Base-by-base conservation (phyloP, 2,888 invertebrate species). In the Dioctria rufipes region DNA sequence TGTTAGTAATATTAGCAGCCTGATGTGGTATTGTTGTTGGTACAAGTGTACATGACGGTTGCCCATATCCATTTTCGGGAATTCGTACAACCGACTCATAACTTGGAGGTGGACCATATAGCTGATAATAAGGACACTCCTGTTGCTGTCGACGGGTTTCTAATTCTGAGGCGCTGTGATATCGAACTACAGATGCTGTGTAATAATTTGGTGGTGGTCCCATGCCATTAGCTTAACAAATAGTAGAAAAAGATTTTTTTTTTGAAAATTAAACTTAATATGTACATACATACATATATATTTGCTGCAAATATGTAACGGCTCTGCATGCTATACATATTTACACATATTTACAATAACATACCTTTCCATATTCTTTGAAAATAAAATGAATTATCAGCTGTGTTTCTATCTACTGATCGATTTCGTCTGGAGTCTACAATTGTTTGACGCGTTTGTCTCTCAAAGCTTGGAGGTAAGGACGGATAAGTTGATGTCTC, bases 21-120 rank as follows among this genome's bases (percentile, higher is more conserved):
- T 25, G 25, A 25, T 25, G 25, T 25, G 25, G 25, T 25, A 25
- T 25, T 25, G 25, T 25, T 25, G 40, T 51, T 51, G 80, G 61
- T 8, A 82, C 40, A 8, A 84, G 65, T 4, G 80, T 66, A 49
- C 83, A 84, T 1, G 82, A 82, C 4, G 83, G 65, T 58, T 82
- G 82, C 3, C 82, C 81, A 60, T 61, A 67, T 13, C 75, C 78
- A 13, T 42, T 80, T 25, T 83, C 81, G 6, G 82, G 81, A 13
- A 84, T 60, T 43, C 80, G 82, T 80, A 90, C 88, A 78, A 90
- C 90, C 58, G 90, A 89, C 81, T 90, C 90, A 83, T 90, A 90
- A 83, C 89, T 89, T n/a, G 90, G 90, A 9, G 90, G 90, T 61
- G 90, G 90, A 25, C 90, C 90, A 82, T 90, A 90, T n/a, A 90